A percentile compares a stretch with the other conserved stretches of the same genome.
Evolutionary conservation across 2,797 vertebrate species (phyloP).

Genomic region (Simalia tracyae): DNA sequence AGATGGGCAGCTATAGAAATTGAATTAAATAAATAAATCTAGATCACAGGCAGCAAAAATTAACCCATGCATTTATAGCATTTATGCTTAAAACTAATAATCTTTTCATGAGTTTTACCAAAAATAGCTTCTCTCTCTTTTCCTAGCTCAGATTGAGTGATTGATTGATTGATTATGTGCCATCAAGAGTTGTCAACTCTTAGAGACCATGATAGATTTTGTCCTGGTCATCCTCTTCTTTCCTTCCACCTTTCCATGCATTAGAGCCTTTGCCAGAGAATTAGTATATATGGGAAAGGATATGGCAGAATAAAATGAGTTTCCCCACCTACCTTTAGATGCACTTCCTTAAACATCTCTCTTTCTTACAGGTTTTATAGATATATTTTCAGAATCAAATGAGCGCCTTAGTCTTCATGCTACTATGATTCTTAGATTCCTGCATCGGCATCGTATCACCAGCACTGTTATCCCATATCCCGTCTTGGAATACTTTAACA

Average conservation of each 20-base stretch:
- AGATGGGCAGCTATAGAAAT: too few species aligned
- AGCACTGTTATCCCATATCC: constrained; percentile 91
- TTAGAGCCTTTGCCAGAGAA: neutral
- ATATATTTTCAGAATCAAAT: constrained; percentile 95
- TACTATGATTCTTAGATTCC: constrained; percentile 90
- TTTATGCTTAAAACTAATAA: neutral
- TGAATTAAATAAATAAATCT: neutral
- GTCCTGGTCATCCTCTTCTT: neutral
- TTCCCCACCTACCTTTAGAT: neutral
- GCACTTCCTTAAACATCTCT: neutral
- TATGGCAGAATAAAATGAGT: too few species aligned
- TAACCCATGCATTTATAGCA: neutral
- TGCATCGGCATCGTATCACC: constrained; percentile 93
- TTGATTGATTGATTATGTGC: neutral
- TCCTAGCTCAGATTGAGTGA: fast-evolving
- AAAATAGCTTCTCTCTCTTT: neutral
- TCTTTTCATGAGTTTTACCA: neutral
- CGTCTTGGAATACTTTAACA: constrained; percentile 91
- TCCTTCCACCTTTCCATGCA: neutral
- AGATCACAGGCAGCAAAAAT: neutral
- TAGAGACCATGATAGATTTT: neutral
- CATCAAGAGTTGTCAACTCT: neutral
- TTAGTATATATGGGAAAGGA: neutral
- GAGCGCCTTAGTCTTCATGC: constrained; percentile 86
- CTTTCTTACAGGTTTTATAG: constrained; percentile 85